Evolutionary conservation across 1,140 invertebrate species (phyloP).

Genomic region (Hylyphantes graminicola): DNA sequence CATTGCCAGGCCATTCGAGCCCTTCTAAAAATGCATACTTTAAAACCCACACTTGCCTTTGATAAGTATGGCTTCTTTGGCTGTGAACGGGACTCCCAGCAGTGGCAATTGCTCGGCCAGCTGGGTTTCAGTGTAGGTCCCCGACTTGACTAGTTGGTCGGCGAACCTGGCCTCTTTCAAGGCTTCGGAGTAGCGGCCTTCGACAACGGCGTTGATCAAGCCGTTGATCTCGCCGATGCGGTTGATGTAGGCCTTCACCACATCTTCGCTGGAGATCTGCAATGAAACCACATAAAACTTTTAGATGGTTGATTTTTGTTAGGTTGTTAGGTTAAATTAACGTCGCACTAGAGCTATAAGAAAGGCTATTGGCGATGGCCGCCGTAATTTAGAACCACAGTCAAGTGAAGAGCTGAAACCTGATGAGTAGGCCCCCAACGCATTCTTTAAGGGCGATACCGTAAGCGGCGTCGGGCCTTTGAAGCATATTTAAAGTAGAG

Average conservation of each 20-base stretch:
- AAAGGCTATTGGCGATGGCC: too few species aligned
- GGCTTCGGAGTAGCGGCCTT: conserved; percentile 64
- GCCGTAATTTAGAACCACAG: too few species aligned
- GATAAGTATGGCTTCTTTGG: conserved; percentile 63
- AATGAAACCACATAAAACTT: neutral
- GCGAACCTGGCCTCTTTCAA: conserved; percentile 64
- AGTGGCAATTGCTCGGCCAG: conserved; percentile 61
- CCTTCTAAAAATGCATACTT: too few species aligned
- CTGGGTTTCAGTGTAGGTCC: conserved; percentile 59
- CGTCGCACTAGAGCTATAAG: too few species aligned
- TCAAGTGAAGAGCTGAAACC: too few species aligned
- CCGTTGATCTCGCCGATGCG: conserved; percentile 65
- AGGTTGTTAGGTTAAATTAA: too few species aligned
- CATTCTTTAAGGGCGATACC: too few species aligned
- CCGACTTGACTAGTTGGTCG: conserved; percentile 63
- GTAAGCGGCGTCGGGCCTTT: too few species aligned
- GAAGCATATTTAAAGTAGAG: too few species aligned
- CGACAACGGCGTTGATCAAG: conserved; percentile 65
- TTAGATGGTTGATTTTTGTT: too few species aligned
- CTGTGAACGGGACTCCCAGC: conserved; percentile 63
- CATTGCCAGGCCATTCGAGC: too few species aligned
- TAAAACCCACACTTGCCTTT: conserved; percentile 49
- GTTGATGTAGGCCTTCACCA: conserved; percentile 65
- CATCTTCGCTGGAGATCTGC: conserved; percentile 61
- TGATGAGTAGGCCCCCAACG: too few species aligned